A percentile compares a stretch with the other conserved stretches of the same genome.
Evolutionary conservation across 2,888 invertebrate genomes (phyloP).

Genomic region (Apomyelois bistriatella): DNA sequence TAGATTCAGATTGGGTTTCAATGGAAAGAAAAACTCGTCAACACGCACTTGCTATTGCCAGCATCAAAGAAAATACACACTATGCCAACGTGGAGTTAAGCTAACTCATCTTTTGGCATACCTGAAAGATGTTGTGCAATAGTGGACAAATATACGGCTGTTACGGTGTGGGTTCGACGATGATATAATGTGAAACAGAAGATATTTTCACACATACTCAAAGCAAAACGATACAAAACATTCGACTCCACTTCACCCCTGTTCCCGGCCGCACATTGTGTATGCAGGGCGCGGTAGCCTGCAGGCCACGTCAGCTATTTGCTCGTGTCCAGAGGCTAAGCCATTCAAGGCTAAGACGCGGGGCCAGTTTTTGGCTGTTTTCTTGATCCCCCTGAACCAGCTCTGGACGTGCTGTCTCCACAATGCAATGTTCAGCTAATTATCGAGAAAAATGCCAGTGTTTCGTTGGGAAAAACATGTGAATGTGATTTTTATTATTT

Average conservation of each 20-base stretch:
- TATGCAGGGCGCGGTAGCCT: slow-evolving; percentile 75
- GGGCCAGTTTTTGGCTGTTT: slow-evolving; percentile 76
- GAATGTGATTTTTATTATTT: slow-evolving; percentile 2
- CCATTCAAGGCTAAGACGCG: slow-evolving; percentile 78
- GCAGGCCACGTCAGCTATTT: slow-evolving; percentile 78
- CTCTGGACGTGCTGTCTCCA: slow-evolving; percentile 18
- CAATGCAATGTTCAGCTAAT: slow-evolving; percentile 12
- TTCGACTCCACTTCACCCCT: slow-evolving; percentile 38
- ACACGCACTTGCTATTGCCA: too few relatives aligned
- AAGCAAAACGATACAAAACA: too few relatives aligned
- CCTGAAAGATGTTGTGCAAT: too few relatives aligned
- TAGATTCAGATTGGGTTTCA: too few relatives aligned
- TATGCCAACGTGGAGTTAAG: too few relatives aligned
- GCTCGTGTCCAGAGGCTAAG: slow-evolving; percentile 77
- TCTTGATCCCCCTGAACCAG: slow-evolving; percentile 51
- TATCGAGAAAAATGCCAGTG: slow-evolving; percentile 12
- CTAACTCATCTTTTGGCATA: too few relatives aligned
- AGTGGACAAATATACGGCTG: too few relatives aligned
- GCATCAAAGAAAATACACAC: too few relatives aligned
- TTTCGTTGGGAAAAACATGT: slow-evolving; percentile 7
- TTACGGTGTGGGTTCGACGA: too few relatives aligned
- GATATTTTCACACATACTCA: not conserved
- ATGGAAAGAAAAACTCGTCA: too few relatives aligned
- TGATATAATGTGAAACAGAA: too few relatives aligned
- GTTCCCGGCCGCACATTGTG: slow-evolving; percentile 59